Base-by-base conservation (phyloP, 2,888 invertebrate species). In the Notodonta ziczac region DNA sequence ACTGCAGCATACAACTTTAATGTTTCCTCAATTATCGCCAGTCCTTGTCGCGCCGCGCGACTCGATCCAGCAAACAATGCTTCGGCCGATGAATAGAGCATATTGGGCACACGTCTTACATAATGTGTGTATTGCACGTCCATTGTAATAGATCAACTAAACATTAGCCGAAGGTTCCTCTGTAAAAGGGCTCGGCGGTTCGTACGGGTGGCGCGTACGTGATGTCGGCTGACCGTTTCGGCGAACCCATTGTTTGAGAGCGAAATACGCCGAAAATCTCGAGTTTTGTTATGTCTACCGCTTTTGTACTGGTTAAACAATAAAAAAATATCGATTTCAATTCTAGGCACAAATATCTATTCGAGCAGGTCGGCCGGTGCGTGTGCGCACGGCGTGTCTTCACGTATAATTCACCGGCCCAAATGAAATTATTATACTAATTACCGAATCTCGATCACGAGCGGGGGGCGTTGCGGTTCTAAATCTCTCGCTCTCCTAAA, bases 341-440 rank as follows among this genome's bases (percentile, higher is more conserved):
- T 73, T 74, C 65, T 75, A 72, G 72, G 72, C 74, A 73, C 70
- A 78, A 66, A 63, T 58, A 66, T 71, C 66, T 65, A 67, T 75
- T 70, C 65, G 70, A 67, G 60, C 58, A 44, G 46, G 50, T 54
- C 59, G n/a, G 61, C 24, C 53, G 63, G 62, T 64, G 76, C 72
- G 77, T 79, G 82, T 81, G 82, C 79, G 68, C 80, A 73, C 84
- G 72, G 78, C 81, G 76, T 76, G 77, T 81, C 84, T 78, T 77
- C 82, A 81, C 84, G 80, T 86, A 83, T 83, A 83, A 84, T 82
- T 78, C 83, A 82, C 79, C 75, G 82, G 78, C 76, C 83, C 85
- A 87, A 88, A 90, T 89, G 84, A 88, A 89, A 91, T 89, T 89
- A 90, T 90, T 89, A 89, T 85, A 89, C 89, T 90, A 91, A 90